A percentile compares a stretch with the other conserved stretches of the same genome.
Conservation (phyloP, 1,140 invertebrate species). For the Macrostomum lignano region DNA sequence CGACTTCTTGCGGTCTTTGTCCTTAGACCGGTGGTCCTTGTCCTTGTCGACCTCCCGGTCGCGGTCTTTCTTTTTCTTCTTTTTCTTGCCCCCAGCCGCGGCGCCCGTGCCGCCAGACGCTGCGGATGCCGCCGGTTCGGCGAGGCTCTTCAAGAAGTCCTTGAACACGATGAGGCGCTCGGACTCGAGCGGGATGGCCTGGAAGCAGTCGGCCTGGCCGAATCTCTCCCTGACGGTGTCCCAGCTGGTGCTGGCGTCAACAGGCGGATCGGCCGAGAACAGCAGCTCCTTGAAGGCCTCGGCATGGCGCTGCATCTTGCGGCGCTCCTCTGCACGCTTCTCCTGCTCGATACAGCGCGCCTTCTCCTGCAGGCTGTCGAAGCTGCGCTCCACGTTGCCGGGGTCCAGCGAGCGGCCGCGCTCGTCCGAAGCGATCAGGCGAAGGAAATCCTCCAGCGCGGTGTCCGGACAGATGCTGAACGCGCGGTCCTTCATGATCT, state of each 20-base stretch:
- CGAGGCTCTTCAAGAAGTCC: background rate
- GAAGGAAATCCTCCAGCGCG: conserved; percentile 77
- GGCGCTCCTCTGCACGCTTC: background rate
- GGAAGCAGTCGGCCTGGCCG: background rate
- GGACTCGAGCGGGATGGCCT: background rate
- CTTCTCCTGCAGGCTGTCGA: conserved; percentile 14
- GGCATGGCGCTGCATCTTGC: background rate
- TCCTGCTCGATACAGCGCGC: background rate
- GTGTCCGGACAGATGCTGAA: conserved; percentile 36
- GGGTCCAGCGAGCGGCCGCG: conserved; percentile 64
- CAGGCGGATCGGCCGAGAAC: background rate
- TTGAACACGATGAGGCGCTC: background rate
- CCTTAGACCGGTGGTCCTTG: too few species aligned
- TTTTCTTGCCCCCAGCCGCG: too few species aligned
- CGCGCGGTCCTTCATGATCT: conserved; percentile 44
- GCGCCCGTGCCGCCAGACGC: too few species aligned
- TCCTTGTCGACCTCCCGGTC: too few species aligned
- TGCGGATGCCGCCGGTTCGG: too few species aligned
- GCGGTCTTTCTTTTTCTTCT: too few species aligned
- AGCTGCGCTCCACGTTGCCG: conserved; percentile 82
- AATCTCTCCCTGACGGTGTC: background rate
- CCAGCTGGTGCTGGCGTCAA: background rate
- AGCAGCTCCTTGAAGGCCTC: background rate
- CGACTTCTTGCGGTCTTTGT: too few species aligned
- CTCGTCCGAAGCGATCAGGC: conserved; percentile 71